Conservation (phyloP, 2,888 invertebrate genomes). For the Zhuqinia jingwanae region DNA sequence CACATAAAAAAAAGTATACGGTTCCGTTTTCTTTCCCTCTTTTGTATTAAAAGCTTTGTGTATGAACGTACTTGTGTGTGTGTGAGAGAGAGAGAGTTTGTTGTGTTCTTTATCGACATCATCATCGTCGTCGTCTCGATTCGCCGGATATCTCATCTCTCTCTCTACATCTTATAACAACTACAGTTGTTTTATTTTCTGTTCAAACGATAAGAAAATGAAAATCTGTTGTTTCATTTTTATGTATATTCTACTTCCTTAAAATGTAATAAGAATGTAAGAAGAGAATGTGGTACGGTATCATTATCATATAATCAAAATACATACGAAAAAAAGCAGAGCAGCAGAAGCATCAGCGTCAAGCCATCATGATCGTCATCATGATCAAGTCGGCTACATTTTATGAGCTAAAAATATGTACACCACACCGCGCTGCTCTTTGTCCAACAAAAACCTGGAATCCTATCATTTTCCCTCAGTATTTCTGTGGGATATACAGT, state of each 20-base stretch:
- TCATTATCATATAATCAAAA: slow-evolving; percentile 26
- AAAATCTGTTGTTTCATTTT: slow-evolving; percentile 52
- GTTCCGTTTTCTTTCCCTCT: slow-evolving; percentile 64
- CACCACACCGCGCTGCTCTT: no score
- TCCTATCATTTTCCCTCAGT: slow-evolving; percentile 56
- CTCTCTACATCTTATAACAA: neutral
- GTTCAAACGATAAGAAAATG: neutral
- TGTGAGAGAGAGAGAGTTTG: no score
- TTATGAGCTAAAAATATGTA: neutral
- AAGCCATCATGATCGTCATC: slow-evolving; percentile 42
- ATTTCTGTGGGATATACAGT: slow-evolving; percentile 40
- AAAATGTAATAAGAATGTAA: no score
- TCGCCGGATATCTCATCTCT: slow-evolving; percentile 50
- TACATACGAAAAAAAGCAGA: no score
- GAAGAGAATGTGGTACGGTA: neutral
- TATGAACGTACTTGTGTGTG: no score
- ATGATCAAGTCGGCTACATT: slow-evolving; percentile 24
- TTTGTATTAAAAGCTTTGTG: neutral
- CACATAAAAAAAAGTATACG: slow-evolving; percentile 37
- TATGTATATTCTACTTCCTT: slow-evolving; percentile 5
- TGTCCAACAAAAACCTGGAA: no score
- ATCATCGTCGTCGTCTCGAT: slow-evolving; percentile 62
- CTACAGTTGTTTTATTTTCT: slow-evolving; percentile 45
- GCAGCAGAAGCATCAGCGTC: neutral
- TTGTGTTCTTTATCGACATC: neutral